Evolutionary conservation across 2,113 vertebrate species (phyloP), one percentile per base, ranked within the genome.

Genomic region (Hoplias malabaricus): DNA sequence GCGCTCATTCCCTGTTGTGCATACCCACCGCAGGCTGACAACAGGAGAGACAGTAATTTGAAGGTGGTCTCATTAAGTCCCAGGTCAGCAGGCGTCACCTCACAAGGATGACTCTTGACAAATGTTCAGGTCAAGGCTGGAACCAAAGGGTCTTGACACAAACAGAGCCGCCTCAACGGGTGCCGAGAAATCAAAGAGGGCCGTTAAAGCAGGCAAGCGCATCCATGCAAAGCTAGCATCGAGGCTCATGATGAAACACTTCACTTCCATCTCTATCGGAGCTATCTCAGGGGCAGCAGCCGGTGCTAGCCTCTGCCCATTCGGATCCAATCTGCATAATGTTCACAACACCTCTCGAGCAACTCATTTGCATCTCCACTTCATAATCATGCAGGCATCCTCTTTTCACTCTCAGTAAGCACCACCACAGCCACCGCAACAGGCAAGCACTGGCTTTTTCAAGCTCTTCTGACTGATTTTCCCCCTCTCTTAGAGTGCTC

Each of bases 11-110:
- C 16, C 29, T 10, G 23, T 33, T 62, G 21, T n/a, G 53, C 50
- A 38, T 38, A 34, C 19, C 5, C 48, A 56, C 69, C 6, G 16
- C 8, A 70, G 13, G 13, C 42, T 66, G 77, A 54, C 59, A 48
- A 31, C 16, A 43, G 54, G 16, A 1, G 11, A 69, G 74, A 13
- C 12, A 0, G 50, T 77, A 12, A 61, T 23, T 1, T 34, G 65
- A 84, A 76, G 72, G 40, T 19, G 68, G 53, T 74, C 40, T 59
- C 53, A 80, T 73, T 53, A 46, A 48, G 71, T 74, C 78, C 48
- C 73, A 74, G 53, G 71, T 74, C 70, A 74, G 53, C 38, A 29
- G 40, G 40, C 59, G 70, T 62, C 31, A 14, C 40, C 27, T 8
- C 54, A 33, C 34, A 79, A 11, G 38, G 50, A 73, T 46, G 36